phyloP scores from a whole-genome alignment of 2,888 invertebrate species.

The Cheilosia vulpina region DNA sequence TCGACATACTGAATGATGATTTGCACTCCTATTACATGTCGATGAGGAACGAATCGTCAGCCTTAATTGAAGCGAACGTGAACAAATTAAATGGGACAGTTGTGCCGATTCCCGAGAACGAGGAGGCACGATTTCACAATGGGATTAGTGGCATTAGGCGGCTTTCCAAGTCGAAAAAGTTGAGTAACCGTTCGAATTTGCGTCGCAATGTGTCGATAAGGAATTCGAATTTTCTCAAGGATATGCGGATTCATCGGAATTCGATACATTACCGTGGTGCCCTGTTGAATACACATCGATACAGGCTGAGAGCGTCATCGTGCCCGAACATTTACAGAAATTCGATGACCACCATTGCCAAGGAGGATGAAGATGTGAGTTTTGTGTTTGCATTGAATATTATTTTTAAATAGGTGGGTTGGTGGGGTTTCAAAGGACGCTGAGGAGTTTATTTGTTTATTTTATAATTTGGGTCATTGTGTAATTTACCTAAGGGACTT shows the following conservation, averaged over 20 bases:
- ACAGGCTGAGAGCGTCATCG: constrained; percentile 92
- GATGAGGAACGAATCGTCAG: constrained; percentile 78
- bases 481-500: background rate
- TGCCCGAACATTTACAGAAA: constrained; percentile 96
- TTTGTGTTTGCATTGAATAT: constrained; percentile 1
- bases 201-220: constrained; percentile 81
- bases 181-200: constrained; percentile 80
- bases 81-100: constrained; percentile 78
- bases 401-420: background rate
- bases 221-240: constrained; percentile 88
- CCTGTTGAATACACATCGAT: constrained; percentile 92
- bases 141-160: constrained; percentile 80
- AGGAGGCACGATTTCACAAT: constrained; percentile 64
- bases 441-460: background rate
- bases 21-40: constrained; percentile 78
- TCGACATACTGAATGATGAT: constrained; percentile 81
- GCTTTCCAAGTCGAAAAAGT: constrained; percentile 80
- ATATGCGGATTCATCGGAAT: constrained; percentile 89
- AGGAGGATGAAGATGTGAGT: constrained; percentile 90
- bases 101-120: constrained; percentile 80
- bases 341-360: constrained; percentile 93
- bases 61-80: constrained; percentile 78
- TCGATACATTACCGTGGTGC: constrained; percentile 94
- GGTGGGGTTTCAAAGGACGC: background rate
- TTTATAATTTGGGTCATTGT: background rate